Percentiles rank a stretch among this genome's conserved stretches.
Conservation (phyloP, 2,113 vertebrate species). For the Thunnus maccoyii region DNA sequence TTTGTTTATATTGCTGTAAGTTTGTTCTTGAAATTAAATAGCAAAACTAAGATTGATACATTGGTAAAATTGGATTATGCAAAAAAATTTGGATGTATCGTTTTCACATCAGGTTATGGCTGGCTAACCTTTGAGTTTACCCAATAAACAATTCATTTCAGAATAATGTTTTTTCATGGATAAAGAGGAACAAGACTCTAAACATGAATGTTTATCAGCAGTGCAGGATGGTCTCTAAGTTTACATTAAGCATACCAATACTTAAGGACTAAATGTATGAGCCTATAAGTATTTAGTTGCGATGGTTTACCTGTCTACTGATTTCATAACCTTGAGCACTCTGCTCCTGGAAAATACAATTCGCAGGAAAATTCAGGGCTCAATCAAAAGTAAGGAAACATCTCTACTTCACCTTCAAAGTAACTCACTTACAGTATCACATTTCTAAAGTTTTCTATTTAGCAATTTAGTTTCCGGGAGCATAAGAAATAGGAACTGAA, state of each 20-base stretch:
- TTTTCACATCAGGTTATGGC: neutral
- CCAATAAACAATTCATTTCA: neutral
- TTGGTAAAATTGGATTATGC: neutral
- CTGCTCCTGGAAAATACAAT: constrained; percentile 35
- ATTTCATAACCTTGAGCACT: constrained; percentile 8
- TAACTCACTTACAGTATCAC: neutral
- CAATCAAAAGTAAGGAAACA: constrained; percentile 10
- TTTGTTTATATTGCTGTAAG: constrained; percentile 10
- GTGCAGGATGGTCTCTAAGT: neutral
- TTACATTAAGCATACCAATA: neutral
- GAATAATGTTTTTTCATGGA: neutral
- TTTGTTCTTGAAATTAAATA: constrained; percentile 23
- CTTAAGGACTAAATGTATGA: neutral
- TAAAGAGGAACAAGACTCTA: neutral
- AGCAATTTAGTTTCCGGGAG: neutral
- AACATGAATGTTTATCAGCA: neutral
- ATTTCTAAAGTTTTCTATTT: neutral
- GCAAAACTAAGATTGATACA: neutral
- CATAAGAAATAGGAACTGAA: neutral
- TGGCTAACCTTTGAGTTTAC: neutral
- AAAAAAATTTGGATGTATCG: neutral
- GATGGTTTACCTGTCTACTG: neutral
- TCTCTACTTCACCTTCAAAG: constrained; percentile 15
- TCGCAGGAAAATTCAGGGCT: neutral
- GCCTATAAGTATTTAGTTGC: neutral